phyloP scores from a whole-genome alignment of 2,113 vertebrate genomes.

The Phodopus roborovskii region DNA sequence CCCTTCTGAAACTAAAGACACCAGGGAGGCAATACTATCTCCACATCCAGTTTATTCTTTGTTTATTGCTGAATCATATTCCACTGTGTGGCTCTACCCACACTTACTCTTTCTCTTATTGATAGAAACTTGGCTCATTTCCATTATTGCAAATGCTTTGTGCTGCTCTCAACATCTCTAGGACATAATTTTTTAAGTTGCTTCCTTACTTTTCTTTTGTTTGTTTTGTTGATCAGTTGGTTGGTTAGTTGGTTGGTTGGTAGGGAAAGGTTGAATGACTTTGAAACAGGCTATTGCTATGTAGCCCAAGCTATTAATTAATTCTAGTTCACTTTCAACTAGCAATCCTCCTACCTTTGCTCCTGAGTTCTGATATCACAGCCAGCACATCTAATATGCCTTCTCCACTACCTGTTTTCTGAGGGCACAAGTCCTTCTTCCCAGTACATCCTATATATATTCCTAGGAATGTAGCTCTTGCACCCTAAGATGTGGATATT shows the following conservation, averaged over 20 bases:
- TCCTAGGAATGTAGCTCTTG: background rate
- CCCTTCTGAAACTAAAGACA: constrained; percentile 75
- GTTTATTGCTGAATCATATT: background rate
- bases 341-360: background rate
- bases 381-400: background rate
- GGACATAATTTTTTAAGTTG: background rate
- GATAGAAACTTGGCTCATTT: background rate
- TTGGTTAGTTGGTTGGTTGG: background rate
- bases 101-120: background rate
- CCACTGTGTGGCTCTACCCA: background rate
- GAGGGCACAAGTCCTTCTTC: background rate
- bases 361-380: background rate
- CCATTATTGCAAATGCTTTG: background rate
- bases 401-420: background rate
- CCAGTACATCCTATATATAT: fast-evolving
- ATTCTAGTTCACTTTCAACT: background rate
- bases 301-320: background rate
- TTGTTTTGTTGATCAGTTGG: background rate
- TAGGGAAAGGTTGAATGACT: background rate
- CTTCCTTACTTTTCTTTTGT: background rate
- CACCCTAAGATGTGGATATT: background rate
- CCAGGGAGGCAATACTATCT: constrained; percentile 54
- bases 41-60: background rate
- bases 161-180: background rate
- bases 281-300: background rate